These are phyloP conservation scores for Xanthorhoe designata DNA, from an alignment of 2,888 invertebrate species.

Conservation along the genomic window DNA sequence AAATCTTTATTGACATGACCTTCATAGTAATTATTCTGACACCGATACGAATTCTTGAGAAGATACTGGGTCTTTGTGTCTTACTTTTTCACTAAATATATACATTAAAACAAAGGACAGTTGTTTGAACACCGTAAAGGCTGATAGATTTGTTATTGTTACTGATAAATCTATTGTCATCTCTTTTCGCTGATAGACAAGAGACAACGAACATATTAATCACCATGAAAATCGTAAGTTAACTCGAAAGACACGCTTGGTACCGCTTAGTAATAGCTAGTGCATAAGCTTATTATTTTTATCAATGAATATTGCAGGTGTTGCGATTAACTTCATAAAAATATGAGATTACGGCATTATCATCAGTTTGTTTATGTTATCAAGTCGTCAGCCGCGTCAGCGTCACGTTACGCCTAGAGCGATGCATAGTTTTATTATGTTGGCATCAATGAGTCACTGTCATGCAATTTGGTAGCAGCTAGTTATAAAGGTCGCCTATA, in stretches of 20 bases:
- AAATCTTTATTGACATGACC: slow-evolving; percentile 14
- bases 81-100: background rate
- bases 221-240: no score
- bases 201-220: background rate
- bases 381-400: slow-evolving; percentile 6
- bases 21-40: background rate
- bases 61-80: background rate
- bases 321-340: background rate
- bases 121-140: no score
- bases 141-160: no score
- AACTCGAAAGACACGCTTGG: no score
- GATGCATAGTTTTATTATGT: slow-evolving; percentile 21
- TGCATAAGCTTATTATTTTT: no score
- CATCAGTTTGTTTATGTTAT: background rate
- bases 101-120: no score
- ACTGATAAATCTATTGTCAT: background rate
- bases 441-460: slow-evolving; percentile 28
- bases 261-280: no score
- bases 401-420: slow-evolving; percentile 16
- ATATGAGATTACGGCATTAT: background rate
- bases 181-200: background rate
- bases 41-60: background rate
- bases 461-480: slow-evolving; percentile 1
- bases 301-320: background rate
- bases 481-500: slow-evolving; percentile 11